These are phyloP conservation scores for Choristoneura rosaceana DNA, from an alignment of 2,888 invertebrate species.

Conservation along the genomic window DNA sequence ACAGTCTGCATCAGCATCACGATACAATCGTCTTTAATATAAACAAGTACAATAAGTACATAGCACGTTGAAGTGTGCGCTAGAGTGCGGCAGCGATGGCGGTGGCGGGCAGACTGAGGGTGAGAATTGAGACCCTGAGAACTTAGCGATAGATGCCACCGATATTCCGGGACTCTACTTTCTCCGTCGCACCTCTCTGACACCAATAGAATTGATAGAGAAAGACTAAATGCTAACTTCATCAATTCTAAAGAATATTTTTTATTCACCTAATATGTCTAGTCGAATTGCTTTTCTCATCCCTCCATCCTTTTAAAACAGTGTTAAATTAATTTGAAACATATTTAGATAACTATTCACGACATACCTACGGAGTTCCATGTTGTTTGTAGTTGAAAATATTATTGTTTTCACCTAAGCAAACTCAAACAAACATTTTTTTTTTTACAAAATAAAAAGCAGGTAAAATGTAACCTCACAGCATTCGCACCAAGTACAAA, in stretches of 20 bases:
- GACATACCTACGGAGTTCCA: no score
- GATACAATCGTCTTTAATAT: slow-evolving; percentile 40
- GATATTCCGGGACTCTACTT: slow-evolving; percentile 17
- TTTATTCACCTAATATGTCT: no score
- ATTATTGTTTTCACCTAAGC: no score
- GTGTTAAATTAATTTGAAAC: no score
- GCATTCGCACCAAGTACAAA: no score
- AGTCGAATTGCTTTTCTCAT: no score
- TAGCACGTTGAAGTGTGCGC: slow-evolving; percentile 25
- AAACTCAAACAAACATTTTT: no score
- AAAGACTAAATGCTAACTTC: neutral
- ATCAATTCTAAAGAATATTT: slow-evolving; percentile 4
- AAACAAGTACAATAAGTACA: slow-evolving; percentile 36
- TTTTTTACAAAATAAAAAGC: no score
- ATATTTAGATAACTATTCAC: no score
- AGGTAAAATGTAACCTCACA: no score
- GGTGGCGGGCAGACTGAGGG: slow-evolving; percentile 27
- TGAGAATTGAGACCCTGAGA: slow-evolving; percentile 25
- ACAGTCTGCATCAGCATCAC: slow-evolving; percentile 57
- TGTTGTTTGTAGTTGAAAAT: no score
- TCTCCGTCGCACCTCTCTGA: slow-evolving; percentile 37
- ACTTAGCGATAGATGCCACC: slow-evolving; percentile 30
- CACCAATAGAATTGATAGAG: slow-evolving; percentile 7
- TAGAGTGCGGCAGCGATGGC: slow-evolving; percentile 13
- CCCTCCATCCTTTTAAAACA: no score